Conservation (phyloP, 2,797 vertebrate genomes). For the Pipistrellus nathusii region DNA sequence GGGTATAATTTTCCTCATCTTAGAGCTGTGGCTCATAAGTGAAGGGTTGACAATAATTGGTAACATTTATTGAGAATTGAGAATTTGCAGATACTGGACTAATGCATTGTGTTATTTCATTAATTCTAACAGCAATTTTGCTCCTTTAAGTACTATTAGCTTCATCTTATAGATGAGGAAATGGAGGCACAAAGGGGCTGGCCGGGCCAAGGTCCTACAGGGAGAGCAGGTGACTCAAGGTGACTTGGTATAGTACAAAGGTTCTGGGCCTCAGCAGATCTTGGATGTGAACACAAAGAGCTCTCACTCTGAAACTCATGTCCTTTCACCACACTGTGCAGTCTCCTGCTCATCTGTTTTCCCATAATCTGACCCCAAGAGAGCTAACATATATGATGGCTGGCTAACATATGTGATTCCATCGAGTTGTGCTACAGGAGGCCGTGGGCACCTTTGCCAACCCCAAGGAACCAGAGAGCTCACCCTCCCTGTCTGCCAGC, state of each 20-base stretch:
- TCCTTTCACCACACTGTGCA: not conserved
- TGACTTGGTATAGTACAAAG: not conserved
- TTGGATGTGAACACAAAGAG: not conserved
- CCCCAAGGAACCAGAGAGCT: not conserved
- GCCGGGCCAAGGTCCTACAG: not conserved
- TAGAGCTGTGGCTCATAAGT: constrained; percentile 19
- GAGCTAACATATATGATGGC: not conserved
- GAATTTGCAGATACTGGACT: not conserved
- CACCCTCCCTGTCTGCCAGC: not conserved
- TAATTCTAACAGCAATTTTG: not conserved
- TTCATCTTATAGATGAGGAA: constrained; percentile 53
- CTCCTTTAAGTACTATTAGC: not conserved
- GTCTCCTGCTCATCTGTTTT: not conserved
- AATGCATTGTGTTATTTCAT: constrained; percentile 7
- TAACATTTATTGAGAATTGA: constrained; percentile 7
- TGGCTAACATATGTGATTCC: not conserved
- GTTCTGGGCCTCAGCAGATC: not conserved
- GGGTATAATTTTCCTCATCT: not conserved
- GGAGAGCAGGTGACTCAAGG: not conserved
- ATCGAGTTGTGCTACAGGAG: not conserved
- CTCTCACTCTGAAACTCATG: not conserved
- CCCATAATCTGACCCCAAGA: not conserved
- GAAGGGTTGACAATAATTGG: not conserved
- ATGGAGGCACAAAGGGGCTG: constrained; percentile 19
- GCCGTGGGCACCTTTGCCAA: not conserved